Evolutionary conservation across 2,888 invertebrate species (phyloP), one percentile per base, ranked within the genome.

Genomic region (Mesodorylaimus sp.): DNA sequence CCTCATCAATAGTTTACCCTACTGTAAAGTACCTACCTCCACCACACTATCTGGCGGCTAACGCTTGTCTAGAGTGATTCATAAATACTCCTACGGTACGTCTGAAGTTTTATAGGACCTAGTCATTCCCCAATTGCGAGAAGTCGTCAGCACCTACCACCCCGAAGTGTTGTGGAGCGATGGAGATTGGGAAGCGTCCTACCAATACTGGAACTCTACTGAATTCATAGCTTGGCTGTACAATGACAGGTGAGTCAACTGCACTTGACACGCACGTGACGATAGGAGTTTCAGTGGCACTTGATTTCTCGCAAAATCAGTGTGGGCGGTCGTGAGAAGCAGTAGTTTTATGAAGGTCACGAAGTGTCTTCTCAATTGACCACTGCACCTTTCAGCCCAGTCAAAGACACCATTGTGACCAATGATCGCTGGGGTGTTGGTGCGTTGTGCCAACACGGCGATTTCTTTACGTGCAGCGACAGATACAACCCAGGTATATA

Each of bases 341-440:
- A n/a, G n/a, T n/a, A n/a, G n/a, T n/a, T n/a, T n/a, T n/a, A n/a
- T n/a, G n/a, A n/a, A n/a, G n/a, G n/a, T n/a, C n/a, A n/a, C n/a
- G n/a, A n/a, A n/a, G n/a, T n/a, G n/a, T n/a, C n/a, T n/a, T n/a
- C n/a, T n/a, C n/a, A n/a, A n/a, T n/a, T n/a, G n/a, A n/a, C n/a
- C n/a, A n/a, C n/a, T n/a, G n/a, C n/a, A n/a, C n/a, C 19, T 44
- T 57, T 24, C 55, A 66, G 66, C 53, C 69, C 69, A 0, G 83
- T 89, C 0, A 80, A 78, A 59, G 77, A 86, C 55, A 79, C 77
- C 1, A 76, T 91, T 0, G 85, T 89, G 0, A 81, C 80, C 0
- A 91, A 91, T 66, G 89, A 91, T 67, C 75, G 91, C 58, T 89
- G 89, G 89, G 89, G 89, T 0, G 73, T 68, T 7, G 79, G 75